These are phyloP conservation scores for Platalea minor DNA, from an alignment of 2,797 vertebrate species.

Conservation along the genomic window DNA sequence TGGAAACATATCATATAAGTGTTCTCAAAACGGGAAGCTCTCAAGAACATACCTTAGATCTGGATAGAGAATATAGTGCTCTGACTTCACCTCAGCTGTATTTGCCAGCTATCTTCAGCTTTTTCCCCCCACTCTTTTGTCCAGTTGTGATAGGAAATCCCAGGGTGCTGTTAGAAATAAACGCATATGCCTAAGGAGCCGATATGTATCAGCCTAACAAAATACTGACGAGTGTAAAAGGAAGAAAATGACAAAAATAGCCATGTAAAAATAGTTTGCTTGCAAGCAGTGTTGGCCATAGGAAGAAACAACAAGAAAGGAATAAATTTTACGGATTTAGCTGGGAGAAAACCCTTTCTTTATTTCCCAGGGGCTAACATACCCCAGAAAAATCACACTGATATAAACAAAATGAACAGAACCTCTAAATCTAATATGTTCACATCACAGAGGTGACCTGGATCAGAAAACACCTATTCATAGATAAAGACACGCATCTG, in stretches of 20 bases:
- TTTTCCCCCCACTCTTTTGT: not conserved
- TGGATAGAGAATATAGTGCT: not conserved
- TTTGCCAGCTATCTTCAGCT: not conserved
- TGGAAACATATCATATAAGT: not conserved
- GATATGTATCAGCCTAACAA: not conserved
- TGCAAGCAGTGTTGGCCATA: not conserved
- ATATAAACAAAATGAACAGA: not conserved
- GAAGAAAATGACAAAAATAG: conserved; percentile 9
- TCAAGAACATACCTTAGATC: conserved; percentile 29
- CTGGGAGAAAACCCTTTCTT: not conserved
- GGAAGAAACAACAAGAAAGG: not conserved
- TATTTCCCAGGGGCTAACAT: not conserved
- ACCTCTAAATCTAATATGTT: not conserved
- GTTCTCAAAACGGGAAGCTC: conserved; percentile 43
- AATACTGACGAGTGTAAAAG: not conserved
- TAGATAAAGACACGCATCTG: not conserved
- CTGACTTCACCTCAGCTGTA: not conserved
- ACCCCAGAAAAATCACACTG: not conserved
- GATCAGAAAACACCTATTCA: not conserved
- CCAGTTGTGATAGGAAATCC: not conserved
- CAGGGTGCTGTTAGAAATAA: not conserved
- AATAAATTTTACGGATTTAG: not conserved
- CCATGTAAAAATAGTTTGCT: not conserved
- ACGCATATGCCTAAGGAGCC: not conserved
- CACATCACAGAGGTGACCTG: not conserved